Percentiles rank a stretch among this genome's conserved stretches.
Evolutionary conservation across 2,888 invertebrate genomes (phyloP).

Genomic region (Nephrocerus scutellatus): DNA sequence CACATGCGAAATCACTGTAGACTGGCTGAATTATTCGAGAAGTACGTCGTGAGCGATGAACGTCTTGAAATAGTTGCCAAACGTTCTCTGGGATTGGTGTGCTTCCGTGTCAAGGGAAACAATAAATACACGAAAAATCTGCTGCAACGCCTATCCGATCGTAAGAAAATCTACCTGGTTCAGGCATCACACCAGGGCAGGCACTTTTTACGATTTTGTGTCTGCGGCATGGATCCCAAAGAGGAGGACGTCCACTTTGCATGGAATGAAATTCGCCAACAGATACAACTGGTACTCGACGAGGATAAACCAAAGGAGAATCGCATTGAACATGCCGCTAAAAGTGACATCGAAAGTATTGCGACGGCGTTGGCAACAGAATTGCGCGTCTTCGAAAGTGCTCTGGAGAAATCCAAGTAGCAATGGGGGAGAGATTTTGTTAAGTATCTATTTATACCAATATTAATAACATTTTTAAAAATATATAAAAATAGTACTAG

Average conservation of each 20-base stretch:
- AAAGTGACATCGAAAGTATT: no score
- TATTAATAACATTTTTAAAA: no score
- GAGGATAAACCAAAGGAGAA: no score
- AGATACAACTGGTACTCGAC: slow-evolving; percentile 47
- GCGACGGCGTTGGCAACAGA: no score
- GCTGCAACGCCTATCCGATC: slow-evolving; percentile 63
- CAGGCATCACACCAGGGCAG: slow-evolving; percentile 63
- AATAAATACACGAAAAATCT: slow-evolving; percentile 64
- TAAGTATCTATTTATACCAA: no score
- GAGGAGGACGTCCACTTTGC: slow-evolving; percentile 68
- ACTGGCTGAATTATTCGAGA: slow-evolving; percentile 73
- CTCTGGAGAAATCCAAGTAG: no score
- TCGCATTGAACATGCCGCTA: no score
- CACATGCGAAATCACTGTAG: slow-evolving; percentile 68
- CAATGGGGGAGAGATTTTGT: no score
- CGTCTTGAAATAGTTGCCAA: slow-evolving; percentile 74
- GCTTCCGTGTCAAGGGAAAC: slow-evolving; percentile 75
- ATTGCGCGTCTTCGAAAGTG: no score
- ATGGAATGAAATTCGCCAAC: slow-evolving; percentile 59
- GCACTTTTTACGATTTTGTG: slow-evolving; percentile 71
- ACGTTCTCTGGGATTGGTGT: slow-evolving; percentile 74
- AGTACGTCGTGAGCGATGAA: slow-evolving; percentile 60
- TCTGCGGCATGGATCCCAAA: slow-evolving; percentile 68
- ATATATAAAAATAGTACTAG: no score
- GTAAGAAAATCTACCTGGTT: slow-evolving; percentile 74